phyloP scores from a whole-genome alignment of 2,888 invertebrate genomes.

The Thalpophila matura region DNA sequence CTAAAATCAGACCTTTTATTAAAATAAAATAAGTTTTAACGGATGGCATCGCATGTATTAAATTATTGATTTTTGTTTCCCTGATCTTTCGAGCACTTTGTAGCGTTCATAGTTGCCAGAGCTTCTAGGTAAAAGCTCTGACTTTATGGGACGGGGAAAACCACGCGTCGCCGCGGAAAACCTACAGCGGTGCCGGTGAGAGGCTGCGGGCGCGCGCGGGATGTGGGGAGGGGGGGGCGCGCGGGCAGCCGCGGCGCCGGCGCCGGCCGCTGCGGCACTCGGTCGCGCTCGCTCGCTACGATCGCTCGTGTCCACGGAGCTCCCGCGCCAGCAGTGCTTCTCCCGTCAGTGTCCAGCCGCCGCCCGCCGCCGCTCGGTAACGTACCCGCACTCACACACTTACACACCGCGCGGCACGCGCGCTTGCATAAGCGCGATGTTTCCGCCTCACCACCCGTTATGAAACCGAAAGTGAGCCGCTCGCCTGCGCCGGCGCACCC shows the following conservation, averaged over 20 bases:
- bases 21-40: too few species aligned
- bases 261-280: conserved; percentile 73
- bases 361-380: conserved; percentile 71
- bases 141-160: conserved; percentile 39
- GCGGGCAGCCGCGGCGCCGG: conserved; percentile 60
- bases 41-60: too few species aligned
- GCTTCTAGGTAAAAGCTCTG: conserved; percentile 33
- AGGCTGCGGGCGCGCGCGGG: conserved; percentile 37
- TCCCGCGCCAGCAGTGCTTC: conserved; percentile 61
- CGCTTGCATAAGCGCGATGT: conserved; percentile 68
- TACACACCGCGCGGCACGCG: conserved; percentile 44
- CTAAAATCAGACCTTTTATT: too few species aligned
- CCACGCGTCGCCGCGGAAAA: conserved; percentile 37
- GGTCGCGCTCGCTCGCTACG: conserved; percentile 79
- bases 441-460: conserved; percentile 66
- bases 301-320: conserved; percentile 77
- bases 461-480: conserved; percentile 58
- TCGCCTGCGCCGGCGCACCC: neutral
- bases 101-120: neutral
- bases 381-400: conserved; percentile 73
- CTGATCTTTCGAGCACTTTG: too few species aligned
- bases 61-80: too few species aligned
- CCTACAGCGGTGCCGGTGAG: conserved; percentile 45
- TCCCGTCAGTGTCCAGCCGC: conserved; percentile 69
- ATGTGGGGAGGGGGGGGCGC: conserved; percentile 46